Evolutionary conservation across 2,113 vertebrate species (phyloP).

Genomic region (Carlito syrichta): DNA sequence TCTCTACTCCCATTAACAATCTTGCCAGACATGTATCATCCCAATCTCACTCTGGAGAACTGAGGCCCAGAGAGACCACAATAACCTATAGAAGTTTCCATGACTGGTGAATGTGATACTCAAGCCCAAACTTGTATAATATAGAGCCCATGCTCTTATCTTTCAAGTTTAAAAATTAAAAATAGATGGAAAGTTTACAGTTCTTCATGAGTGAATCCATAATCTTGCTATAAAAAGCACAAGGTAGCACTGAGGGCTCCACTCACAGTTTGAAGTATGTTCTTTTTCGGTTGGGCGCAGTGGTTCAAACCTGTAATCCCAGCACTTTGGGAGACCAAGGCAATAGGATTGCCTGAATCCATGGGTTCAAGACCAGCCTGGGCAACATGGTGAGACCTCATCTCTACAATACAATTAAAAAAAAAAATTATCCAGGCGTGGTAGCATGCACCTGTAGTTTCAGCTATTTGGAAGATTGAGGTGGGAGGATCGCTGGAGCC

Average conservation of each 20-base stretch:
- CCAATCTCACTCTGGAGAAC: not conserved
- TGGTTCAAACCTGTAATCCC: too few species aligned
- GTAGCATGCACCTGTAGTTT: too few species aligned
- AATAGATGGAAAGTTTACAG: not conserved
- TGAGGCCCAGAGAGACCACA: not conserved
- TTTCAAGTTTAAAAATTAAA: slow-evolving; percentile 15
- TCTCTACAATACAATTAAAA: too few species aligned
- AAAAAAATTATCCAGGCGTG: too few species aligned
- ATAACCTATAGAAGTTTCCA: not conserved
- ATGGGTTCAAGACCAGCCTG: too few species aligned
- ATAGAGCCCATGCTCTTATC: not conserved
- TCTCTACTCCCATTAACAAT: slow-evolving; percentile 1
- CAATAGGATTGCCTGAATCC: too few species aligned
- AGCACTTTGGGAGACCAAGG: too few species aligned
- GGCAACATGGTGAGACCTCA: too few species aligned
- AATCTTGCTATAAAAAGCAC: slow-evolving; percentile 33
- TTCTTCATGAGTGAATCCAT: not conserved
- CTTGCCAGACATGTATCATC: not conserved
- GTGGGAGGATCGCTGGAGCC: too few species aligned
- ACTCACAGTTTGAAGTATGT: not conserved
- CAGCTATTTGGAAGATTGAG: too few species aligned
- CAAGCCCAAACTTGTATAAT: not conserved
- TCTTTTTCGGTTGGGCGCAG: not conserved
- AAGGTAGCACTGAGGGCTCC: not conserved
- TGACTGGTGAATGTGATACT: not conserved